Percentiles rank a stretch among this genome's conserved stretches.
Conservation (phyloP, 2,113 vertebrate genomes). For the Microcebus griseorufus region DNA sequence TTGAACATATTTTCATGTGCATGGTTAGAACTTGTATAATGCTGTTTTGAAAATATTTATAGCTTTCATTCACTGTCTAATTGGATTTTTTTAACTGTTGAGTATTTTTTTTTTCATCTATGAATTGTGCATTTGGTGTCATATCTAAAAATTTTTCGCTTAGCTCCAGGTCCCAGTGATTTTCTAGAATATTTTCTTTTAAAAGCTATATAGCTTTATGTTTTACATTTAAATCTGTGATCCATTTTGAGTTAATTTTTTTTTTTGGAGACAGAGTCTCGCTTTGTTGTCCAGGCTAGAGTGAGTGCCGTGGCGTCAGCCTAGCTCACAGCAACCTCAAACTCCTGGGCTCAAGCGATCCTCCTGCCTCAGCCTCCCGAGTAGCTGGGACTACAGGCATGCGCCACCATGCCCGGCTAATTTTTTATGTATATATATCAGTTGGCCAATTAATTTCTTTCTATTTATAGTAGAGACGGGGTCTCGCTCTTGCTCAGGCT, state of each 20-base stretch:
- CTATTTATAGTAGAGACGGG: too few species aligned
- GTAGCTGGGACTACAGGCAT: too few species aligned
- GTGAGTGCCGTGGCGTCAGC: too few species aligned
- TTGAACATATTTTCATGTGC: background rate
- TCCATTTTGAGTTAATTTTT: background rate
- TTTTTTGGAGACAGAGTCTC: too few species aligned
- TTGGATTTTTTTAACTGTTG: background rate
- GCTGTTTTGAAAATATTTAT: background rate
- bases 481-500: too few species aligned
- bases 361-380: too few species aligned
- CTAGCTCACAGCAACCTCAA: too few species aligned
- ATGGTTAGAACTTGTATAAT: background rate
- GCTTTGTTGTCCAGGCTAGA: too few species aligned
- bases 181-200: conserved; percentile 24
- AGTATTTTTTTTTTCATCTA: background rate
- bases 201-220: conserved; percentile 1
- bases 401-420: too few species aligned
- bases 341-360: too few species aligned
- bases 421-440: too few species aligned
- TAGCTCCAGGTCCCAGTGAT: background rate
- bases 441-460: too few species aligned
- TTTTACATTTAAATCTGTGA: conserved; percentile 20
- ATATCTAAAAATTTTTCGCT: background rate
- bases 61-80: background rate
- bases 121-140: background rate